Evolutionary conservation across 2,797 vertebrate species (phyloP), one percentile per base, ranked within the genome.

Genomic region (Micromesistius poutassou): DNA sequence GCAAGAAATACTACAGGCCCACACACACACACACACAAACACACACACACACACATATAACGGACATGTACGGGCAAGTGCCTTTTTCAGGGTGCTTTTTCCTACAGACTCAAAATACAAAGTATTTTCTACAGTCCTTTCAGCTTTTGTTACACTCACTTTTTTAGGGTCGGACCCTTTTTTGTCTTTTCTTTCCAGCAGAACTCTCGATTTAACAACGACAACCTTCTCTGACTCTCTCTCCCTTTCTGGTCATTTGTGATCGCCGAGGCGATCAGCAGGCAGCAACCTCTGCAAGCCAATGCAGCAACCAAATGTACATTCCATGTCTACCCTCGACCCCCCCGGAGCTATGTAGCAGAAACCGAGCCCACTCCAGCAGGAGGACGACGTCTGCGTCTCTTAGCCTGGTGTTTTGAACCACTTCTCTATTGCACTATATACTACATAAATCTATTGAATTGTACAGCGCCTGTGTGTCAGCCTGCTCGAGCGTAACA

Each of bases 71-170:
- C 46, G 77, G 90, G 78, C 78, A 74, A 87, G 85, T 90, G 88
- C 88, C 90, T 90, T 90, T 87, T 62, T 81, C 79, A 83, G 72
- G 92, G 92, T 94, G 91, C 92, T 94, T 91, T 62, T 94, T 94
- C 87, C 87, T 82, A 91, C 82, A 85, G 88, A 91, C 87, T 81
- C 82, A 81, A 68, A 87, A 71, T 78, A 74, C 77, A 78, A 82
- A 68, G 71, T 81, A 76, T 92, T 94, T 94, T 94, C 85, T 93
- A 92, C 88, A 78, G 82, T 85, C 82, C 84, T 94, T 94, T 90
- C 91, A 91, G 90, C 89, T 89, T 93, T 94, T 94, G 90, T 93
- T 94, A 94, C 89, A 86, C 82, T 83, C 86, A 80, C 84, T 87
- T 94, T 94, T 92, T 93, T 84, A 90, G 89, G 87, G 77, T 50